Base-by-base conservation (phyloP, 2,888 invertebrate species). In the Orgyia antiqua region DNA sequence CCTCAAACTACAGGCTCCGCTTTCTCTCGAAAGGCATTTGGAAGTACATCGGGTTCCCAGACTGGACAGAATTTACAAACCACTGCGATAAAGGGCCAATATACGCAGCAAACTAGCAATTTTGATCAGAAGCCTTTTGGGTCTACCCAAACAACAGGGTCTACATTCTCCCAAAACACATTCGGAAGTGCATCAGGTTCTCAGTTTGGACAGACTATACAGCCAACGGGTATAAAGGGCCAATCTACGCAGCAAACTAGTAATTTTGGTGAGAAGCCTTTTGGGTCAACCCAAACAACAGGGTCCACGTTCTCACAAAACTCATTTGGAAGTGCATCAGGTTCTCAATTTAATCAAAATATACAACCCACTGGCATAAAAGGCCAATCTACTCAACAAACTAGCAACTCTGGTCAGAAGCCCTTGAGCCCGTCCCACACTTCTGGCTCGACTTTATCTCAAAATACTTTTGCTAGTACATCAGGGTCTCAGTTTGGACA, bases 101-200 rank as follows among this genome's bases (percentile, higher is more conserved):
- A 7, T 20, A 8, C 10, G 4, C 23, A 3, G 4, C 20, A 9
- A n/a, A 9, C 12, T 6, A 10, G 2, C 10, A 10, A 23, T 10
- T 23, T 23, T 10, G 23, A 11, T 4, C 10, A 10, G 5, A 23
- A 23, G 9, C 23, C 23, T 6, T n/a, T n/a, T 8, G 27, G 28
- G 7, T 17, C 36, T 13, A 31, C 13, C 13, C 34, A 34, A 12
- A 36, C 35, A n/a, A 20, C 20, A 2, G n/a, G 4, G 9, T 20
- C 20, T 8, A 7, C n/a, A n/a, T 20, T 20, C 10, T 8, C n/a
- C 1, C 23, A 23, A 23, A 23, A 10, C 23, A 20, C n/a, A n/a
- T n/a, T n/a, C n/a, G 15, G 6, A 6, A 15, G 6, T 4, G 4
- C 15, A 4, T 15, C 15, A 15, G 15, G 4, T 4, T 15, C 15